A percentile compares a stretch with the other conserved stretches of the same genome.
These are phyloP conservation scores for Rostratula benghalensis DNA, from an alignment of 2,113 vertebrate genomes.

Conservation along the genomic window DNA sequence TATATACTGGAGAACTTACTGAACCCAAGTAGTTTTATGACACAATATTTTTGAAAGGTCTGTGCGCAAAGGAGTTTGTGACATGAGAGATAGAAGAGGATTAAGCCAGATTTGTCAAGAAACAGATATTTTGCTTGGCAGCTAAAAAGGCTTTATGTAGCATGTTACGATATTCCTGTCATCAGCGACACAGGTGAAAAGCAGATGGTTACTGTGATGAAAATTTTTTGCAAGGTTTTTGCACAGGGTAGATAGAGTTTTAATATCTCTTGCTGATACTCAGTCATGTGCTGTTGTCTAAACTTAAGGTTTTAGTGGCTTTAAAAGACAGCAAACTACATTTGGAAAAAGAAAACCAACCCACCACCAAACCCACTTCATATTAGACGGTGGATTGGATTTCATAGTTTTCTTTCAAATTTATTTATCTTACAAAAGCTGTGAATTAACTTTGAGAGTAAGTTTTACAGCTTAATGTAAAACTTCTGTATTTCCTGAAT, in stretches of 20 bases:
- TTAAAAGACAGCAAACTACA: neutral
- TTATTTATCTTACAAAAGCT: neutral
- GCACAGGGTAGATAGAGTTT: neutral
- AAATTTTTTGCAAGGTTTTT: neutral
- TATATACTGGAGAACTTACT: neutral
- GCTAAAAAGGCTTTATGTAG: constrained; percentile 41
- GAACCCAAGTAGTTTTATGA: constrained; percentile 16
- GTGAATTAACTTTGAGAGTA: neutral
- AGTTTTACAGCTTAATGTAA: neutral
- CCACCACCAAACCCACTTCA: neutral
- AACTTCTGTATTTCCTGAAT: neutral
- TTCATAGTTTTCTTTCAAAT: neutral
- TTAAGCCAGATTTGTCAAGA: constrained; percentile 55
- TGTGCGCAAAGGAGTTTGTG: neutral
- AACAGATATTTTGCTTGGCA: constrained; percentile 50
- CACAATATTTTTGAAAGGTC: constrained; percentile 31
- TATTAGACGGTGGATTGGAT: neutral
- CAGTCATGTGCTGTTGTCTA: constrained; percentile 7
- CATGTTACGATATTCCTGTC: constrained; percentile 37
- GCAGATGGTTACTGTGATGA: constrained; percentile 41
- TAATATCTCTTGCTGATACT: constrained; percentile 3
- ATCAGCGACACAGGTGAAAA: constrained; percentile 10
- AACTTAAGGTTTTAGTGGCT: constrained; percentile 26
- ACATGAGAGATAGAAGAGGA: constrained; percentile 22
- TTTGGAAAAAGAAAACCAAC: neutral